Evolutionary conservation across 2,113 vertebrate species (phyloP).

Genomic region (Ahaetulla prasina): DNA sequence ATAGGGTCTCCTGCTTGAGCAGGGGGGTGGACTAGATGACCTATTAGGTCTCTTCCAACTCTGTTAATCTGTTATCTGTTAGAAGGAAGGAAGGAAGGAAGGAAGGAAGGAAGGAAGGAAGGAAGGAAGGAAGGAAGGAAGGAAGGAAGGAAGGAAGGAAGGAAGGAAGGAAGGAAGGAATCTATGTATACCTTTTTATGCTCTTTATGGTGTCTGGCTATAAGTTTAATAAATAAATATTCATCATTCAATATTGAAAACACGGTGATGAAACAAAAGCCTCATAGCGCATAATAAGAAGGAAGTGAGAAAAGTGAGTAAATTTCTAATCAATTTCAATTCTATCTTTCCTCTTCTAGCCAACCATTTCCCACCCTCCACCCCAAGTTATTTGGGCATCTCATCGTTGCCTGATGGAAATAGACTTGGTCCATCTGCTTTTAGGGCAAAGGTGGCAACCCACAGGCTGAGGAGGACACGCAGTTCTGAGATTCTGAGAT

Average conservation of each 20-base stretch:
- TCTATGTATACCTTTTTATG: not conserved
- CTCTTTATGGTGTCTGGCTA: not conserved
- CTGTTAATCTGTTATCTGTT: too few species aligned
- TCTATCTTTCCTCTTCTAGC: not conserved
- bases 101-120: not conserved
- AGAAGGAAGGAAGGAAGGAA: too few species aligned
- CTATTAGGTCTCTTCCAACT: too few species aligned
- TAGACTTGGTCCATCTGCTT: not conserved
- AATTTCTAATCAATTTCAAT: not conserved
- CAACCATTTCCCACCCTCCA: too few species aligned
- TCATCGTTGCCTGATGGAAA: not conserved
- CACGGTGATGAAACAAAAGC: not conserved
- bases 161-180: not conserved
- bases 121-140: not conserved
- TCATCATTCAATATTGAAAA: not conserved
- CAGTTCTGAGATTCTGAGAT: not conserved
- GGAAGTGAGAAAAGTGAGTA: not conserved
- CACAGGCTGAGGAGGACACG: not conserved
- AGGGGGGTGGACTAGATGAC: too few species aligned
- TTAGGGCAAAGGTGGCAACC: not conserved
- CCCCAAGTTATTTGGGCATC: not conserved
- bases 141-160: not conserved
- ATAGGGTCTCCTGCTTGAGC: too few species aligned
- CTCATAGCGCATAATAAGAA: not conserved
- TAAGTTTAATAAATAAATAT: not conserved